Base-by-base conservation (phyloP, 1,140 invertebrate genomes). In the Himalopsyche phryganea region DNA sequence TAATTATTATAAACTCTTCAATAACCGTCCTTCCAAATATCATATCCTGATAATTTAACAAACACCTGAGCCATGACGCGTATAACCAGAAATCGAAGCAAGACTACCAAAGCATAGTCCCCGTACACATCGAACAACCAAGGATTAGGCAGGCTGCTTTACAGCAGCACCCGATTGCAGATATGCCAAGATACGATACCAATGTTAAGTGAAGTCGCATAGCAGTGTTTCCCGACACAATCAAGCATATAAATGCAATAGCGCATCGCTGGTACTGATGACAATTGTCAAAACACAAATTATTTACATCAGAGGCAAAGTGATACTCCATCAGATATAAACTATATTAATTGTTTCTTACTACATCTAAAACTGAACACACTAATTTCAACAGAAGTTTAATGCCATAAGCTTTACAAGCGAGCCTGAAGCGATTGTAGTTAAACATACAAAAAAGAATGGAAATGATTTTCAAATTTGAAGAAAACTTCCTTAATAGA, bases 1-100 rank as follows among this genome's bases (percentile, higher is more conserved):
- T 47, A 49, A 60, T 60, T 49, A 32, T 60, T 64, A 56, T 58
- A 60, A 64, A 64, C 58, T 59, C 38, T 62, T 56, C 61, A 63
- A 63, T 63, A 63, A 58, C 53, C 50, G 48, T 63, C 56, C 42
- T 52, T 54, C 41, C 51, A 59, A 54, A 63, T 60, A 58, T 58
- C 56, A 51, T 50, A 59, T 60, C 45, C 58, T 33, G 62, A 64
- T 60, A 58, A 54, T 58, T 38, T 49, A 60, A 60, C 58, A 60
- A 57, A 50, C 61, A 62, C 51, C 35, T 33, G 53, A 3, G 40
- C 46, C 47, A 15, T 35, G 38, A 33, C 6, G 33, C 48, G 17
- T 20, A 14, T 28, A 28, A 5, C 23, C 23, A 28, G 23, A 28
- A 9, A 28, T 28, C 23, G 23, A 28, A 28, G 23, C 23, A 28